Evolutionary conservation across 2,888 invertebrate genomes (phyloP).

Genomic region (Rhorus exstirpatorius): DNA sequence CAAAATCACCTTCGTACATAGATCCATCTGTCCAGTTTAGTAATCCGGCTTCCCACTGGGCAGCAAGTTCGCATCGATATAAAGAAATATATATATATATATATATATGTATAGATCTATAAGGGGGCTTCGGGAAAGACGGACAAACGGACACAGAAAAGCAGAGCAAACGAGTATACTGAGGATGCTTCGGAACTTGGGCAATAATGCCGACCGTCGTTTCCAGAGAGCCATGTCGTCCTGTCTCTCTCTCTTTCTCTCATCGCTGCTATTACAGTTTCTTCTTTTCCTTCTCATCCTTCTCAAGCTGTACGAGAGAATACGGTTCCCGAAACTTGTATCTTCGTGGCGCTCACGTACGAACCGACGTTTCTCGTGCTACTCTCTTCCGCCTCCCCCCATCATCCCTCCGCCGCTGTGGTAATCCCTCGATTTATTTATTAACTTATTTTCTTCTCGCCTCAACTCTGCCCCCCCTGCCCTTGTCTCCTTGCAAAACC

Average conservation of each 20-base stretch:
- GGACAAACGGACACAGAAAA: conserved; percentile 64
- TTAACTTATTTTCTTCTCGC: conserved; percentile 74
- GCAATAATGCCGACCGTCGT: conserved; percentile 81
- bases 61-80: conserved; percentile 31
- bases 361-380: conserved; percentile 36
- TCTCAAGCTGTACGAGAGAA: conserved; percentile 23
- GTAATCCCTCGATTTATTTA: conserved; percentile 76
- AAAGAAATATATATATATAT: conserved; percentile 38
- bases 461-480: conserved; percentile 46
- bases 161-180: conserved; percentile 66
- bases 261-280: conserved; percentile 37
- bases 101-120: conserved; percentile 4
- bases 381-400: conserved; percentile 14
- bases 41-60: conserved; percentile 25
- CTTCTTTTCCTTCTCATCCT: conserved; percentile 29
- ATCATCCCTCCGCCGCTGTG: conserved; percentile 29
- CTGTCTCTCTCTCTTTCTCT: conserved; percentile 16
- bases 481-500: no score
- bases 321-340: conserved; percentile 79
- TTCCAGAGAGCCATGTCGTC: conserved; percentile 73
- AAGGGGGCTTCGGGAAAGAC: conserved; percentile 52
- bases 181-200: conserved; percentile 80
- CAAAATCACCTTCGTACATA: conserved; percentile 27
- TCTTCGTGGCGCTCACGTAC: conserved; percentile 70
- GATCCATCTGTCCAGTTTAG: conserved; percentile 23